Evolutionary conservation across 2,113 vertebrate genomes (phyloP).

Genomic region (Circaetus gallicus): DNA sequence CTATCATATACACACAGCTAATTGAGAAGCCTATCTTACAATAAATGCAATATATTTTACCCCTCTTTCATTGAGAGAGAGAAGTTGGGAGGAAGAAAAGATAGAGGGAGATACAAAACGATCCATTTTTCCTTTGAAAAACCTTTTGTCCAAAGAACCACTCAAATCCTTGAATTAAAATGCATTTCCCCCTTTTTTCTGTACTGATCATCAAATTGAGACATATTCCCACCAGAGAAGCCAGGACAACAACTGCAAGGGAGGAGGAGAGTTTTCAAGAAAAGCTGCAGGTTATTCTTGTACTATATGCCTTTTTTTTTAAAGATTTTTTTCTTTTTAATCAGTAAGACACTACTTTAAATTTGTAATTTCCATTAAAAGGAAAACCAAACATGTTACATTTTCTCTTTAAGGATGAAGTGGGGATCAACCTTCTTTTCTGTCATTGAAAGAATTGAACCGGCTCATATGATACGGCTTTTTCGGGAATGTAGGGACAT

Average conservation of each 20-base stretch:
- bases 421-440: background rate
- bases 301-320: background rate
- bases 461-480: accelerated
- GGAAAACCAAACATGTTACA: background rate
- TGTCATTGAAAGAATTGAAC: background rate
- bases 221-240: background rate
- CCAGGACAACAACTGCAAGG: background rate
- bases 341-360: background rate
- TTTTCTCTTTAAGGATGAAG: background rate
- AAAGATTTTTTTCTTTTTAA: background rate
- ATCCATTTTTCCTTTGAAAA: background rate
- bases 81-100: background rate
- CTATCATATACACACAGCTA: background rate
- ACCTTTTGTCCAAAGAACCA: background rate
- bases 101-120: background rate
- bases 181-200: background rate
- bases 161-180: background rate
- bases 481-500: background rate
- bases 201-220: background rate
- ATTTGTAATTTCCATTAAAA: background rate
- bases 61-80: background rate
- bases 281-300: background rate
- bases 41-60: background rate
- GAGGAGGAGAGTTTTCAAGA: background rate
- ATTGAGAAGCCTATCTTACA: background rate